Base-by-base conservation (phyloP, 2,113 vertebrate species). In the Marcusenius ussheri region DNA sequence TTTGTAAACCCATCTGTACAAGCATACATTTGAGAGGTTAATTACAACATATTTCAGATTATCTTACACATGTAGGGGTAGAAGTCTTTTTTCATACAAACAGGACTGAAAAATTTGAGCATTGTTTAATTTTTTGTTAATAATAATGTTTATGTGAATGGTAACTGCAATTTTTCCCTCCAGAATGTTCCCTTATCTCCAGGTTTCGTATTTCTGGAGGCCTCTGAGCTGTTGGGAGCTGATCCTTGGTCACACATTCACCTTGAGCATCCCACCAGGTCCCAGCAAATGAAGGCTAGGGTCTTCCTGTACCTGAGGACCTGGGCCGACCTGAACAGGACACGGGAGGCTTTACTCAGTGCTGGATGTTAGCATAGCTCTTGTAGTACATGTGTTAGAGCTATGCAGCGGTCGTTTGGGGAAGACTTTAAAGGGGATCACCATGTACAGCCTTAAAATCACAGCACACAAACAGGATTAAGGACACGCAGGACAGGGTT, bases 301-400 rank as follows among this genome's bases (percentile, higher is more conserved):
- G 47, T 96, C 92, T 0, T 95, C 92, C 90, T 96, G 90, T 2
- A 93, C 24, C 83, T 93, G 93, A 13, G 97, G 97, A 3, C 97
- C 97, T 0, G 97, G 97, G 17, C 97, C 97, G 0, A 95, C 95
- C 97, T 97, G 91, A 0, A 50, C 70, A 1, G 77, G n/a, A 66
- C 74, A 90, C 45, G 85, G 86, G 35, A 42, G 0, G 53, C 51
- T 39, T 46, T 10, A 17, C 24, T 80, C n/a, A 45, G 51, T 62
- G 53, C 6, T 88, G 21, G 6, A 24, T 31, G 15, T 42, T 88
- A 88, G 17, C 87, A 42, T 21, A 24, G 49, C 84, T 35, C 46
- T 50, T 31, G 3, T 31, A 45, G 4, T 10, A 39, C 45, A 21
- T 83, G 45, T 24, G 17, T 85, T n/a, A 11, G 1, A 85, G 21